A percentile compares a stretch with the other conserved stretches of the same genome.
phyloP scores from a whole-genome alignment of 2,888 invertebrate genomes.

The Cheilosia impressa region DNA sequence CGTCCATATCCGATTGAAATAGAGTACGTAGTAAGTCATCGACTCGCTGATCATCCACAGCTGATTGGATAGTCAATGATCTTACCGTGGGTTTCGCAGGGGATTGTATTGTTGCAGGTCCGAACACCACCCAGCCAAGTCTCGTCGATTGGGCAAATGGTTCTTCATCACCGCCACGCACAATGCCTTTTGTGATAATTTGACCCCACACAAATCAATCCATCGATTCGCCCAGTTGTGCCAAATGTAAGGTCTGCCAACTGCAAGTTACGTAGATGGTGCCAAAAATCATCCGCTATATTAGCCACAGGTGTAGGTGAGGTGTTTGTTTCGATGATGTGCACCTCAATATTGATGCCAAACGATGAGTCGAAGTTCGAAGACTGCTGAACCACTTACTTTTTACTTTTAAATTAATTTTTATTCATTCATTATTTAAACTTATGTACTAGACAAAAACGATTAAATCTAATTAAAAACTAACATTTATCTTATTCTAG shows the following conservation, averaged over 20 bases:
- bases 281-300: conserved; percentile 69
- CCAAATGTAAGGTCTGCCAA: conserved; percentile 68
- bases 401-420: too few species aligned
- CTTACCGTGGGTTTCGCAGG: neutral
- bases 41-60: conserved; percentile 17
- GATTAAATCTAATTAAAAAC: too few species aligned
- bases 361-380: conserved; percentile 2
- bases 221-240: conserved; percentile 36
- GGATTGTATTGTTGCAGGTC: conserved; percentile 32
- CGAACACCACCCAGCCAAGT: conserved; percentile 54
- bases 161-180: conserved; percentile 12
- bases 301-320: conserved; percentile 69
- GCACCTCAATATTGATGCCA: conserved; percentile 14
- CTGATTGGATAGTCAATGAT: neutral
- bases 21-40: conserved; percentile 40
- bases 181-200: conserved; percentile 21
- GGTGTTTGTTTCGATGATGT: conserved; percentile 8
- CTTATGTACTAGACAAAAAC: too few species aligned
- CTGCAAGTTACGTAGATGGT: conserved; percentile 64
- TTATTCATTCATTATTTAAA: too few species aligned
- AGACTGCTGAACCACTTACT: conserved; percentile 10
- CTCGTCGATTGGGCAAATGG: conserved; percentile 43
- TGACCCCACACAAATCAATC: conserved; percentile 36
- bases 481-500: too few species aligned
- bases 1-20: conserved; percentile 34